phyloP scores from a whole-genome alignment of 2,113 vertebrate species.

The Argyrosomus japonicus region DNA sequence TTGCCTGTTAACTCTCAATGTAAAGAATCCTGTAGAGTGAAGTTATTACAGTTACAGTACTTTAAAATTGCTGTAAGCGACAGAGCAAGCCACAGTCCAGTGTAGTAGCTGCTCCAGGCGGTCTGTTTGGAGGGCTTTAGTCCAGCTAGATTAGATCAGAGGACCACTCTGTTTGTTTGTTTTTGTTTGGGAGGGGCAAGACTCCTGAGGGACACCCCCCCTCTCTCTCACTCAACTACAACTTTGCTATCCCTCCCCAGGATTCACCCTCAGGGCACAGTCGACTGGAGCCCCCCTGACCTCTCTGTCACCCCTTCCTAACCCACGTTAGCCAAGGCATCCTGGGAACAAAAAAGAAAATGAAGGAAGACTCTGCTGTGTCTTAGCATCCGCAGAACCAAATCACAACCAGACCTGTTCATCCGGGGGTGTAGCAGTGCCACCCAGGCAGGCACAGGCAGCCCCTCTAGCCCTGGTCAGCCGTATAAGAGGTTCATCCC shows the following conservation, averaged over 20 bases:
- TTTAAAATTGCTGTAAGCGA: constrained; percentile 1
- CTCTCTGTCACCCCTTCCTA: constrained; percentile 77
- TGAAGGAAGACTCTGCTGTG: constrained; percentile 65
- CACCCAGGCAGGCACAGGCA: constrained; percentile 78
- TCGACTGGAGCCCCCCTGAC: constrained; percentile 81
- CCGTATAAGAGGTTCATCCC: constrained; percentile 43
- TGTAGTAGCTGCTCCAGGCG: constrained; percentile 57
- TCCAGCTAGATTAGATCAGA: constrained; percentile 79
- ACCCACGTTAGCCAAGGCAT: constrained; percentile 70
- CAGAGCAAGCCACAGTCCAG: constrained; percentile 14
- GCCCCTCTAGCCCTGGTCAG: constrained; percentile 47
- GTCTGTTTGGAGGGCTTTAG: constrained; percentile 68
- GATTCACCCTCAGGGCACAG: constrained; percentile 76
- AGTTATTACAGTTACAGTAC: neutral
- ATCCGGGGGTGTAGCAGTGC: constrained; percentile 60
- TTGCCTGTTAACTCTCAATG: neutral
- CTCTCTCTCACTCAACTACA: constrained; percentile 42
- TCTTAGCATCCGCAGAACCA: constrained; percentile 70
- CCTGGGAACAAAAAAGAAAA: constrained; percentile 67
- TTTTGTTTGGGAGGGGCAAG: constrained; percentile 78
- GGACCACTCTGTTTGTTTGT: constrained; percentile 83
- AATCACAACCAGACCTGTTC: constrained; percentile 82
- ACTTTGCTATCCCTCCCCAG: constrained; percentile 71
- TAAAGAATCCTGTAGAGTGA: constrained; percentile 2
- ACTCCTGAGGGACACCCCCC: constrained; percentile 64